These are phyloP conservation scores for Drosophila rubida DNA, from an alignment of 2,888 invertebrate genomes.

Conservation along the genomic window DNA sequence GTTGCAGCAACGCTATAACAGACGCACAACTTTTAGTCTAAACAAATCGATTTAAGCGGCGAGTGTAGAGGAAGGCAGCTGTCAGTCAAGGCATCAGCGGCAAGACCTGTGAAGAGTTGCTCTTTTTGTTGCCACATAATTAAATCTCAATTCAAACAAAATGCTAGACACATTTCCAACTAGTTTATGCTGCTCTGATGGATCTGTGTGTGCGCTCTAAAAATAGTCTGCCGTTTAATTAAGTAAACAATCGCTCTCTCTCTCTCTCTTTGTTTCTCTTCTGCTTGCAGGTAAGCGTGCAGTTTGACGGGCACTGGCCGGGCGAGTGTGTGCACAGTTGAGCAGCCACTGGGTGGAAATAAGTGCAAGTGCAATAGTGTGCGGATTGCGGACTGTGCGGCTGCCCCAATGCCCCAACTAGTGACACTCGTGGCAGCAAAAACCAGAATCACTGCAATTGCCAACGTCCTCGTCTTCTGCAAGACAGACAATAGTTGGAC, in stretches of 20 bases:
- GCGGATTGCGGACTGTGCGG: slow-evolving; percentile 20
- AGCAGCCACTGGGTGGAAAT: slow-evolving; percentile 47
- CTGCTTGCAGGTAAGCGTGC: slow-evolving; percentile 64
- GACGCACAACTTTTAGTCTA: slow-evolving; percentile 53
- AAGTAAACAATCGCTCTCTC: slow-evolving; percentile 16
- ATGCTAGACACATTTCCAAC: slow-evolving; percentile 75
- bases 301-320: slow-evolving; percentile 32
- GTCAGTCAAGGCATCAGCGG: slow-evolving; percentile 44
- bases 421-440: slow-evolving; percentile 23
- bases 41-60: slow-evolving; percentile 63
- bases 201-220: slow-evolving; percentile 11
- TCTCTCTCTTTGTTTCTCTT: background rate
- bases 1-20: slow-evolving; percentile 38
- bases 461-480: slow-evolving; percentile 20
- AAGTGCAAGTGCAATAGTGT: slow-evolving; percentile 69
- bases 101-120: slow-evolving; percentile 46
- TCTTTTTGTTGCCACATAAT: slow-evolving; percentile 73
- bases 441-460: slow-evolving; percentile 70
- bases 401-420: slow-evolving; percentile 74
- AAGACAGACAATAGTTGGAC: slow-evolving; percentile 22
- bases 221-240: slow-evolving; percentile 15
- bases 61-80: slow-evolving; percentile 15
- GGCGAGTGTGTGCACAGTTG: slow-evolving; percentile 31
- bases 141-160: slow-evolving; percentile 78
- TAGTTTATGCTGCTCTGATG: slow-evolving; percentile 66